Evolutionary conservation across 64 coral and sea anemone genomes (phyloP).

Genomic region (Pachyseris speciosa): DNA sequence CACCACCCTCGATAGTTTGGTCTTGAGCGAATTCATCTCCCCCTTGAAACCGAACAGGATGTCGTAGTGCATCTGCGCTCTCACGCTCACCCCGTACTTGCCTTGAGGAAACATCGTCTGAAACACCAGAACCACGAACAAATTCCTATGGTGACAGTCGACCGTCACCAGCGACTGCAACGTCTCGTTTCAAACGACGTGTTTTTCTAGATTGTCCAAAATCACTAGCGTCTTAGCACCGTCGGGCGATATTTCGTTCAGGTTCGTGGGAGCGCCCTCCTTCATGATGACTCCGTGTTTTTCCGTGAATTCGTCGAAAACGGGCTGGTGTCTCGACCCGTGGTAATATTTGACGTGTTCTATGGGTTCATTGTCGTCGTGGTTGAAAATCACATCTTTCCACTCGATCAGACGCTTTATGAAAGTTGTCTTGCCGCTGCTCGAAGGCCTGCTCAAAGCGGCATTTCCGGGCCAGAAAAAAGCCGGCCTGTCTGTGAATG

Average conservation of each 20-base stretch:
- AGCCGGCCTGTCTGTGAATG: neutral
- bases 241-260: neutral
- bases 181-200: neutral
- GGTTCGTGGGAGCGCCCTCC: neutral
- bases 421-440: neutral
- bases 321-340: neutral
- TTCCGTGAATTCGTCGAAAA: neutral
- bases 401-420: neutral
- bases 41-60: neutral
- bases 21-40: neutral
- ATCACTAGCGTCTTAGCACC: neutral
- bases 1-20: neutral
- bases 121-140: neutral
- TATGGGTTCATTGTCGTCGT: neutral
- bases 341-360: neutral
- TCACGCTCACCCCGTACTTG: neutral
- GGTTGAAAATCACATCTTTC: neutral
- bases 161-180: neutral
- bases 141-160: neutral
- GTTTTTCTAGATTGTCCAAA: neutral
- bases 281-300: neutral
- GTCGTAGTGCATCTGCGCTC: neutral
- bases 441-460: neutral
- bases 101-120: neutral
- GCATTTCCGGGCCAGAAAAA: neutral